Conservation (phyloP, 2,113 vertebrate species). For the Chiloscyllium plagiosum region DNA sequence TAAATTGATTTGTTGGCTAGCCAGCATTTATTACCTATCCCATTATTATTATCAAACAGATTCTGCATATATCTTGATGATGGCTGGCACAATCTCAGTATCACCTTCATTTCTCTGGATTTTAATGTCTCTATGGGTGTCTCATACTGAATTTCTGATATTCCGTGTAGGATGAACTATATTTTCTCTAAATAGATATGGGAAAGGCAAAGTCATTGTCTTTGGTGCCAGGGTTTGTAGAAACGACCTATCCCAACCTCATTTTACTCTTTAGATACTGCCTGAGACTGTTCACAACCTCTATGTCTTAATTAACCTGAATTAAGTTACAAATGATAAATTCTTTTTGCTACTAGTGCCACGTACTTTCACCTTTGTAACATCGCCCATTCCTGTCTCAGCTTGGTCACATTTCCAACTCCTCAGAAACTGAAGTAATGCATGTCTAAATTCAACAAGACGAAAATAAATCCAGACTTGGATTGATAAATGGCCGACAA, state of each 20-base stretch:
- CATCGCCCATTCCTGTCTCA: neutral
- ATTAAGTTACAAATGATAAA: neutral
- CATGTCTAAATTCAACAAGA: too few relatives aligned
- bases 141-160: neutral
- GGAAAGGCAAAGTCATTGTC: neutral
- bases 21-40: too few relatives aligned
- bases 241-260: neutral
- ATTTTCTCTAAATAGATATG: neutral
- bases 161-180: neutral
- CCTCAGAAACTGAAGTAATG: too few relatives aligned
- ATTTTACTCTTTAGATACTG: neutral
- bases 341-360: neutral
- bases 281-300: neutral
- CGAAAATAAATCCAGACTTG: too few relatives aligned
- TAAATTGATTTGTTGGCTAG: too few relatives aligned
- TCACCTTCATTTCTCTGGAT: neutral
- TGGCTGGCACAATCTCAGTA: neutral
- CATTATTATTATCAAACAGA: neutral
- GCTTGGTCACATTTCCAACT: too few relatives aligned
- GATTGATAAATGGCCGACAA: too few relatives aligned
- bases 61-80: neutral
- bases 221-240: too few relatives aligned
- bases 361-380: neutral
- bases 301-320: neutral
- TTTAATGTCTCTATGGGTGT: neutral